Evolutionary conservation across 2,113 vertebrate genomes (phyloP).

Genomic region (Apteryx mantelli): DNA sequence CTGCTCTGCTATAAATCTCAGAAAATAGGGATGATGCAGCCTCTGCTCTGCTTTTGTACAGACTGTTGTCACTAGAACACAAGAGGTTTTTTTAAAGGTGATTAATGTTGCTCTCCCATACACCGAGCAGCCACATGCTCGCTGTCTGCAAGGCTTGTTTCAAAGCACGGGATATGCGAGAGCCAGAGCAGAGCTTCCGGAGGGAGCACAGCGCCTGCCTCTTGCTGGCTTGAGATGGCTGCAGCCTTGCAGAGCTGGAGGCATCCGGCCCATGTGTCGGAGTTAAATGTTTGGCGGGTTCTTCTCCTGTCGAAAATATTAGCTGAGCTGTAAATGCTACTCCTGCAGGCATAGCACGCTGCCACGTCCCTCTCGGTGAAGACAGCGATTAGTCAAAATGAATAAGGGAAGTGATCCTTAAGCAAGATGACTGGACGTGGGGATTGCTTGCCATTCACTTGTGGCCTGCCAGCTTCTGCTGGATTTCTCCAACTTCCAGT

Average conservation of each 20-base stretch:
- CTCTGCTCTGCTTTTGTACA: not conserved
- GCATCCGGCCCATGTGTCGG: rapidly evolving
- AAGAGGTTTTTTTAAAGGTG: not conserved
- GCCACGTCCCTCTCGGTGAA: not conserved
- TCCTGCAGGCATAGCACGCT: not conserved
- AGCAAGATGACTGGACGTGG: not conserved
- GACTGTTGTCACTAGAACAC: not conserved
- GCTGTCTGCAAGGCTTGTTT: rapidly evolving
- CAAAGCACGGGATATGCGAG: not conserved
- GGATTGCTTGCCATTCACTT: rapidly evolving
- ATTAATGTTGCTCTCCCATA: not conserved
- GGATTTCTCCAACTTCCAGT: not conserved
- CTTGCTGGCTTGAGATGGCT: not conserved
- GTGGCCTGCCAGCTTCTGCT: not conserved
- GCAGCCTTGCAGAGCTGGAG: not conserved
- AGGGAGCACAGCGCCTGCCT: not conserved
- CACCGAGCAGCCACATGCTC: rapidly evolving
- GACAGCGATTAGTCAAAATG: not conserved
- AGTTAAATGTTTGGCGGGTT: not conserved
- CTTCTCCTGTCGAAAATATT: not conserved
- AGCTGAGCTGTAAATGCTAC: not conserved
- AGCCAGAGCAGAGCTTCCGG: not conserved
- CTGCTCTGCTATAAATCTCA: conserved; percentile 28
- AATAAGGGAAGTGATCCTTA: not conserved
- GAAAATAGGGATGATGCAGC: not conserved